Evolutionary conservation across 2,113 vertebrate species (phyloP).

Genomic region (Salvator merianae): DNA sequence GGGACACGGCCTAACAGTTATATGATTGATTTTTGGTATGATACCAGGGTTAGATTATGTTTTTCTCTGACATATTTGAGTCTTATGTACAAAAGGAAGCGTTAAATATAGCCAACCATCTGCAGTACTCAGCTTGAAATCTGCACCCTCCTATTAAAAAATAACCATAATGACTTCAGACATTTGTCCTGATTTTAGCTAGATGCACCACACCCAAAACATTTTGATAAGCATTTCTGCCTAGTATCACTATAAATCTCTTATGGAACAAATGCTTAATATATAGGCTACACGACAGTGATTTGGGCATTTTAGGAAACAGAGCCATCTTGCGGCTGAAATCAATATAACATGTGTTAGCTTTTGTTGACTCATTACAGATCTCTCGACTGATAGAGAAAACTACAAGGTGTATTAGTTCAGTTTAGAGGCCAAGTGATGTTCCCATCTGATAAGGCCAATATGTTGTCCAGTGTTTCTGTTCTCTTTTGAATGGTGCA

Average conservation of each 20-base stretch:
- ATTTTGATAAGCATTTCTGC: not conserved
- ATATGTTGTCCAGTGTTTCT: not conserved
- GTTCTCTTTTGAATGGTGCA: not conserved
- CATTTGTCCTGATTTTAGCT: not conserved
- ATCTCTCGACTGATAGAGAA: too few species aligned
- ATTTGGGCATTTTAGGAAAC: not conserved
- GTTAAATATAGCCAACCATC: not conserved
- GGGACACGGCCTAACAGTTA: too few species aligned
- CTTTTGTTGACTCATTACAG: not conserved
- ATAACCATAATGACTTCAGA: not conserved
- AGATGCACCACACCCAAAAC: not conserved
- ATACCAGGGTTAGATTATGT: not conserved
- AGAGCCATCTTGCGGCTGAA: slow-evolving; percentile 13
- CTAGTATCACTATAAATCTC: not conserved
- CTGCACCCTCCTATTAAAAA: not conserved
- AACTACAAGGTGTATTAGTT: not conserved
- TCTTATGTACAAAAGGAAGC: too few species aligned
- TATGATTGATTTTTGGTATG: not conserved
- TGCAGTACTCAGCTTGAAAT: not conserved
- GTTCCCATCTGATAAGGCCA: not conserved
- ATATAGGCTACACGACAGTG: not conserved
- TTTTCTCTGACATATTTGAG: too few species aligned
- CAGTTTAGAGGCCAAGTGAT: not conserved
- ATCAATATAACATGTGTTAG: not conserved
- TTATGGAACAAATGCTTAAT: not conserved